Evolutionary conservation across 2,113 vertebrate species (phyloP), one percentile per base, ranked within the genome.

Genomic region (Promerops cafer): DNA sequence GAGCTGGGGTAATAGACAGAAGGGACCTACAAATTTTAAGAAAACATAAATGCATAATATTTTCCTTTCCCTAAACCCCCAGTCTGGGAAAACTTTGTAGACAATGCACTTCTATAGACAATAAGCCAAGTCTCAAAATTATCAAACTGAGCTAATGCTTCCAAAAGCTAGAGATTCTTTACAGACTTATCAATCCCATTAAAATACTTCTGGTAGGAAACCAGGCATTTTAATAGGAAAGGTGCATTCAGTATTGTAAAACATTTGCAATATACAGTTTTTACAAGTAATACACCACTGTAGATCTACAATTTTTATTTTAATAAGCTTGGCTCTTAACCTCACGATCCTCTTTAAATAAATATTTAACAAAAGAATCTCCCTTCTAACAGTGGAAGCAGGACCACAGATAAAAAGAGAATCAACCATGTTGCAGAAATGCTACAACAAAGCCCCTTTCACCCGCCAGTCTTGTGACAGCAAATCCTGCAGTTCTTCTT

Each of bases 401-500:
- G 93, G 35, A 37, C 27, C 57, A 74, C 24, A 37, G 71, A 53
- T 76, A 47, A 53, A 69, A 31, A 80, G 37, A 40, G 0, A 16
- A 57, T 85, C 44, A 40, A 1, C 18, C 31, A 14, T 0, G 28
- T 27, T 74, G 83, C 78, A 81, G 44, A 88, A 94, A 78, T n/a
- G 47, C 97, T 98, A 99, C 37, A 98, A 97, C 65, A 99, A 97
- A 72, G 98, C 98, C 82, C 99, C 99, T 96, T 99, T 99, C 56
- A 99, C 99, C 81, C 99, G 97, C 99, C 99, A 99, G 97, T 99
- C 99, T 65, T 98, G 98, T 37, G 98, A 98, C 79, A 99, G 95
- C 85, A 99, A 97, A 75, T 99, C 98, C 93, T 99, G 98, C 72
- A 99, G 86, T 75, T 99, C 98, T 85, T 98, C 98, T 66, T 99